phyloP scores from a whole-genome alignment of 2,113 vertebrate genomes.

The Octodon degus region DNA sequence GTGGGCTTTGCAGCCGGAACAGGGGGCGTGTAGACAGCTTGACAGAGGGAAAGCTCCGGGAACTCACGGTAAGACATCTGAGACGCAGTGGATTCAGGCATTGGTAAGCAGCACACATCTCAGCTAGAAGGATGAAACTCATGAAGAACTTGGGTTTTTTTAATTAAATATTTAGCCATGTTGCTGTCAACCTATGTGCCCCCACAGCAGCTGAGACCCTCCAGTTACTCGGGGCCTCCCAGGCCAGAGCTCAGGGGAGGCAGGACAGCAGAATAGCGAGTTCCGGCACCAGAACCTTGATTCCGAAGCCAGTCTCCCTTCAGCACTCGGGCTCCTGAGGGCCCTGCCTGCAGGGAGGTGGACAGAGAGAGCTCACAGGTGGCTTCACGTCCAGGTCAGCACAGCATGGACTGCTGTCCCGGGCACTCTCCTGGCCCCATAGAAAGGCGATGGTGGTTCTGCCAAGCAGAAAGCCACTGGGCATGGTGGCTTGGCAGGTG shows the following conservation, averaged over 20 bases:
- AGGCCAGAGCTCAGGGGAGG: neutral
- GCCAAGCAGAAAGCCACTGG: neutral
- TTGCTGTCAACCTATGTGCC: neutral
- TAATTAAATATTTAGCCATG: neutral
- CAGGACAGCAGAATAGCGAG: rapidly evolving
- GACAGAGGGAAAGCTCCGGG: neutral
- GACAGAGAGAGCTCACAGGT: neutral
- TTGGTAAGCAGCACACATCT: neutral
- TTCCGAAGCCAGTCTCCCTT: neutral
- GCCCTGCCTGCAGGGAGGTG: neutral
- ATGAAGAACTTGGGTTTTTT: neutral
- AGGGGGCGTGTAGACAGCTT: neutral
- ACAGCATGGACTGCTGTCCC: neutral
- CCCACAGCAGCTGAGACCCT: rapidly evolving
- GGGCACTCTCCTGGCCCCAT: too few relatives aligned
- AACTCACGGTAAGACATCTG: neutral
- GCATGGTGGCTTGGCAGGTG: too few relatives aligned
- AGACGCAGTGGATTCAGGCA: rapidly evolving
- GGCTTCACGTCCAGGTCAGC: neutral
- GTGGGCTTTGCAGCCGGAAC: neutral
- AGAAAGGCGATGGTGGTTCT: rapidly evolving
- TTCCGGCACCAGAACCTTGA: neutral
- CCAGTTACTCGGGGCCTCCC: rapidly evolving
- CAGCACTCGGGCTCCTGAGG: neutral
- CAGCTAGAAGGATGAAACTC: neutral